Percentiles rank a stretch among this genome's conserved stretches.
Evolutionary conservation across 2,888 invertebrate species (phyloP).

Genomic region (Lucinisca nassula): DNA sequence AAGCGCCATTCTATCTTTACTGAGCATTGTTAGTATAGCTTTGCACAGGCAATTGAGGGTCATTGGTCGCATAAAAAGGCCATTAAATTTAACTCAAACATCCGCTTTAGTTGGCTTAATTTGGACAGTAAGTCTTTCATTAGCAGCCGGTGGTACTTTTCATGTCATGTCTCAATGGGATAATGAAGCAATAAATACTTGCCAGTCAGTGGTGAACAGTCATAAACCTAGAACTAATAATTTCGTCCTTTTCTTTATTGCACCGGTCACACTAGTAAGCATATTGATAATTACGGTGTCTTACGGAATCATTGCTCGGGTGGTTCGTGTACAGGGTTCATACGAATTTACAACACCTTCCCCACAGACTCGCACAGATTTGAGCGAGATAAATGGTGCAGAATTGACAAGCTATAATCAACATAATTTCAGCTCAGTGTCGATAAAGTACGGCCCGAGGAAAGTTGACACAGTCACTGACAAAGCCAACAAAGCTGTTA

Average conservation of each 20-base stretch:
- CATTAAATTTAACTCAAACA: constrained; percentile 72
- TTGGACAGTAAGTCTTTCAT: constrained; percentile 76
- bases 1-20: constrained; percentile 76
- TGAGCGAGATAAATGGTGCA: constrained; percentile 52
- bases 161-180: constrained; percentile 79
- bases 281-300: constrained; percentile 74
- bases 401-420: constrained; percentile 38
- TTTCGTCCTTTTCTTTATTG: constrained; percentile 80
- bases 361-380: constrained; percentile 33
- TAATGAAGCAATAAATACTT: constrained; percentile 67
- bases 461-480: constrained; percentile 69
- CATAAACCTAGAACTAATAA: constrained; percentile 71
- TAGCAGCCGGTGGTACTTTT: constrained; percentile 77
- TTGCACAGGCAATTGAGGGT: constrained; percentile 78
- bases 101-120: constrained; percentile 72
- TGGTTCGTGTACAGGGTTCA: constrained; percentile 70
- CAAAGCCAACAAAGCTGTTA: constrained; percentile 78
- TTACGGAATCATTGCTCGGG: constrained; percentile 76
- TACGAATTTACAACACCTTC: constrained; percentile 6
- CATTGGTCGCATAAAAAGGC: constrained; percentile 71
- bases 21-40: constrained; percentile 80
- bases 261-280: constrained; percentile 76
- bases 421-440: constrained; percentile 26
- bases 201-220: constrained; percentile 77
- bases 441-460: constrained; percentile 43